Conservation (phyloP, 1,140 invertebrate genomes). For the Drosophila persimilis region DNA sequence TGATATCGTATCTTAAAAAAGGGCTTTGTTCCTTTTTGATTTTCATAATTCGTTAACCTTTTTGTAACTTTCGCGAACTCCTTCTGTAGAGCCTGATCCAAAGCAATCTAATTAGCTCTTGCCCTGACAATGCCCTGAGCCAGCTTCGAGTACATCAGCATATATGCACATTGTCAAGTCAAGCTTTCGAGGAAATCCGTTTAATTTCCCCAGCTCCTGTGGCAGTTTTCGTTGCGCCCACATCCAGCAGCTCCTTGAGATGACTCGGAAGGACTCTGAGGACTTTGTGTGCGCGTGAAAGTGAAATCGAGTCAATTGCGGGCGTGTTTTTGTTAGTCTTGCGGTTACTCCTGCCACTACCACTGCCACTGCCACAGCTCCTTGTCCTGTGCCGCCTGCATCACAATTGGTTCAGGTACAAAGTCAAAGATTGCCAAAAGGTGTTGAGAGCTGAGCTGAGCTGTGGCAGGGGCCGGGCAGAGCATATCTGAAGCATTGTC, state of each 20-base stretch:
- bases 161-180: conserved; percentile 32
- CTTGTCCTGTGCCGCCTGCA: conserved; percentile 27
- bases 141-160: conserved; percentile 13
- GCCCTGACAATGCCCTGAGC: conserved; percentile 18
- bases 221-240: conserved; percentile 1
- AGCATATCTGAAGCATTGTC: conserved; percentile 36
- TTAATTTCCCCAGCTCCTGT: conserved; percentile 60
- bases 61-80: background rate
- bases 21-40: background rate
- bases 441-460: conserved; percentile 50
- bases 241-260: background rate
- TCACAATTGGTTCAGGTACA: conserved; percentile 50
- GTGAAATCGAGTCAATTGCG: conserved; percentile 69
- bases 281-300: conserved; percentile 42
- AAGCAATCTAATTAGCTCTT: conserved; percentile 39
- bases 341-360: conserved; percentile 49
- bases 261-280: conserved; percentile 13
- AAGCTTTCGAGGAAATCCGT: conserved; percentile 65
- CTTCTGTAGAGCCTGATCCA: conserved; percentile 2
- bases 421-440: conserved; percentile 54
- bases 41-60: too few species aligned
- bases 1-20: background rate
- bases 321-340: conserved; percentile 73
- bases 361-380: conserved; percentile 21
- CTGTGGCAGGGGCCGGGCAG: conserved; percentile 8